A percentile compares a stretch with the other conserved stretches of the same genome.
Conservation (phyloP, 2,888 invertebrate species). For the Acleris sparsana region DNA sequence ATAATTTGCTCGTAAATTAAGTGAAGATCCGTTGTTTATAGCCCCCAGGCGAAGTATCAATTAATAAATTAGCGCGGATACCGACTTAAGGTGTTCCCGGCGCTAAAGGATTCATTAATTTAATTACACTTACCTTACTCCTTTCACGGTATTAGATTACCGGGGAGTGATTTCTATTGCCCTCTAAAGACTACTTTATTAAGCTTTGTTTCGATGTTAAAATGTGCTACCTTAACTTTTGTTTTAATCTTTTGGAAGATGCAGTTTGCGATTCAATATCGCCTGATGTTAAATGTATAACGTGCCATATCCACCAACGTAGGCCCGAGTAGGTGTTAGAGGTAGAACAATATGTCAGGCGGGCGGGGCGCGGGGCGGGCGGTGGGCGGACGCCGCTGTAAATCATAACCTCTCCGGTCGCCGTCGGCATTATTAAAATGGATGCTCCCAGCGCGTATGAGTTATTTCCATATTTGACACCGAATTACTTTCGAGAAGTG, state of each 20-base stretch:
- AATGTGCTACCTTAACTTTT: background rate
- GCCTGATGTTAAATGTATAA: constrained; percentile 1
- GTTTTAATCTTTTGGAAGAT: background rate
- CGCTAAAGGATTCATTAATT: constrained; percentile 73
- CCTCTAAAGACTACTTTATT: constrained; percentile 11
- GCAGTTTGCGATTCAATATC: background rate
- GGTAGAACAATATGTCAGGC: constrained; percentile 34
- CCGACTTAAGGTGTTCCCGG: constrained; percentile 69
- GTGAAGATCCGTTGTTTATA: constrained; percentile 81
- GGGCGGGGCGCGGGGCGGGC: constrained; percentile 46
- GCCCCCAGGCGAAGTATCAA: constrained; percentile 74
- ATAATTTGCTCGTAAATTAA: constrained; percentile 83
- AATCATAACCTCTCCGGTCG: constrained; percentile 77
- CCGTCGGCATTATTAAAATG: constrained; percentile 82
- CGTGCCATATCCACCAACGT: background rate
- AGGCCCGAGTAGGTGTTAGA: constrained; percentile 21
- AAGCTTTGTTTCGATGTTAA: constrained; percentile 6
- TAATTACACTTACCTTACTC: constrained; percentile 62
- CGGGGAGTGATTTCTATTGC: constrained; percentile 28
- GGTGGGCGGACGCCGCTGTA: constrained; percentile 57
- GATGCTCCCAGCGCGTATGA: constrained; percentile 80
- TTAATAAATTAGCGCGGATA: constrained; percentile 81
- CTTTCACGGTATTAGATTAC: constrained; percentile 39
- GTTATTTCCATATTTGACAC: constrained; percentile 84
- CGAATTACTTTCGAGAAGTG: constrained; percentile 83